These are phyloP conservation scores for Drosophila antonietae DNA, from an alignment of 2,888 invertebrate species.

Conservation along the genomic window DNA sequence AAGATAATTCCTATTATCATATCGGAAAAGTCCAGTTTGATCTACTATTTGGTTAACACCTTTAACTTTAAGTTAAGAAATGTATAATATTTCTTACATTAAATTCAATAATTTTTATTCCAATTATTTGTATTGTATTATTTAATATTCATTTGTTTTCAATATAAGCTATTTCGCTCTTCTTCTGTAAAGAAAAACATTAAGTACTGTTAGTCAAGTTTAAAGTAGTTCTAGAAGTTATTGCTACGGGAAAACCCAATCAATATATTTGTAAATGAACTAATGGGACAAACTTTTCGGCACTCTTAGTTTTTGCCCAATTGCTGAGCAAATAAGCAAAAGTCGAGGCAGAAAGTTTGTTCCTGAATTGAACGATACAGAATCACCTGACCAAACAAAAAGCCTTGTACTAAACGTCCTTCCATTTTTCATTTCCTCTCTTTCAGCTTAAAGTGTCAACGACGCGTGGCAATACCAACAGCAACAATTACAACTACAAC, in stretches of 20 bases:
- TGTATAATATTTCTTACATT: too few relatives aligned
- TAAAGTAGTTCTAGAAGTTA: background rate
- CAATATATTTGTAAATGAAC: conserved; percentile 7
- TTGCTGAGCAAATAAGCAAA: conserved; percentile 46
- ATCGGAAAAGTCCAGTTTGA: too few relatives aligned
- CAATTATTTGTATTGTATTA: background rate
- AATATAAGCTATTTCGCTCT: too few relatives aligned
- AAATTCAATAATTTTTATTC: too few relatives aligned
- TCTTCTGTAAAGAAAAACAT: background rate
- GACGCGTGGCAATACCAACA: conserved; percentile 32
- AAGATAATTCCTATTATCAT: too few relatives aligned
- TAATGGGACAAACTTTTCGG: conserved; percentile 18
- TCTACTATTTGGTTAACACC: too few relatives aligned
- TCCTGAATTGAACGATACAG: conserved; percentile 36
- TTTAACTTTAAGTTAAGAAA: too few relatives aligned
- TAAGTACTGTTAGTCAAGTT: too few relatives aligned
- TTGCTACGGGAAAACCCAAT: conserved; percentile 8
- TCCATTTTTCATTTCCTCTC: conserved; percentile 70
- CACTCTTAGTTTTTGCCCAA: conserved; percentile 27
- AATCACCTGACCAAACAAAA: conserved; percentile 30
- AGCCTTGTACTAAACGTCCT: conserved; percentile 57
- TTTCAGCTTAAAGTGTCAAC: conserved; percentile 70
- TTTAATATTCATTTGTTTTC: background rate
- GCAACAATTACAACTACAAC: conserved; percentile 11
- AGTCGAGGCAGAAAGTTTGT: conserved; percentile 30